Conservation (phyloP, 2,888 invertebrate genomes). For the Pachliopta kotzebuea region DNA sequence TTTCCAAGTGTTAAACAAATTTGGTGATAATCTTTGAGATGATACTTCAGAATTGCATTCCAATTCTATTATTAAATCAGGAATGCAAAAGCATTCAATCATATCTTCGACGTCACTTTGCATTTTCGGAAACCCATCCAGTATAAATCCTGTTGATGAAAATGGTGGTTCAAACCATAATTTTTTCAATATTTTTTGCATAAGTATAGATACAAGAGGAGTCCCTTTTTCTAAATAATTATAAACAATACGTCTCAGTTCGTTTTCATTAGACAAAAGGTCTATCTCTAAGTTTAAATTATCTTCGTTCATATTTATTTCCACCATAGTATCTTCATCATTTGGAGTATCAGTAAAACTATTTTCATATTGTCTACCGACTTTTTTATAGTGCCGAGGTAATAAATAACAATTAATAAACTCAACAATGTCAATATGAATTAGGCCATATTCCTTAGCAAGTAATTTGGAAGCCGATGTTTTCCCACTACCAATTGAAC, state of each 20-base stretch:
- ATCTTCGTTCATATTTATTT: slow-evolving; percentile 63
- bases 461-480: slow-evolving; percentile 70
- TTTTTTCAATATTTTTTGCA: slow-evolving; percentile 63
- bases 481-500: slow-evolving; percentile 78
- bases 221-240: slow-evolving; percentile 75
- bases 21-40: slow-evolving; percentile 51
- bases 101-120: slow-evolving; percentile 77
- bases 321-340: slow-evolving; percentile 57
- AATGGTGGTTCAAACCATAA: slow-evolving; percentile 79
- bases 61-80: slow-evolving; percentile 80
- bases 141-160: slow-evolving; percentile 72
- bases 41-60: slow-evolving; percentile 53
- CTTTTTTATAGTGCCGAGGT: slow-evolving; percentile 66
- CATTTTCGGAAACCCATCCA: slow-evolving; percentile 83
- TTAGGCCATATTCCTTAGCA: slow-evolving; percentile 77
- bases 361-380: slow-evolving; percentile 68
- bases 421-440: slow-evolving; percentile 72
- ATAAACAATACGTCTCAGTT: slow-evolving; percentile 57
- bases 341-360: slow-evolving; percentile 51
- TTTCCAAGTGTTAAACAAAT: slow-evolving; percentile 63
- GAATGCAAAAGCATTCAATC: slow-evolving; percentile 71
- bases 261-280: slow-evolving; percentile 58
- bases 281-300: slow-evolving; percentile 51
- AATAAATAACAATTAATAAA: slow-evolving; percentile 55
- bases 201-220: slow-evolving; percentile 63